These are phyloP conservation scores for Avahi laniger DNA, from an alignment of 2,797 vertebrate species.

Conservation along the genomic window DNA sequence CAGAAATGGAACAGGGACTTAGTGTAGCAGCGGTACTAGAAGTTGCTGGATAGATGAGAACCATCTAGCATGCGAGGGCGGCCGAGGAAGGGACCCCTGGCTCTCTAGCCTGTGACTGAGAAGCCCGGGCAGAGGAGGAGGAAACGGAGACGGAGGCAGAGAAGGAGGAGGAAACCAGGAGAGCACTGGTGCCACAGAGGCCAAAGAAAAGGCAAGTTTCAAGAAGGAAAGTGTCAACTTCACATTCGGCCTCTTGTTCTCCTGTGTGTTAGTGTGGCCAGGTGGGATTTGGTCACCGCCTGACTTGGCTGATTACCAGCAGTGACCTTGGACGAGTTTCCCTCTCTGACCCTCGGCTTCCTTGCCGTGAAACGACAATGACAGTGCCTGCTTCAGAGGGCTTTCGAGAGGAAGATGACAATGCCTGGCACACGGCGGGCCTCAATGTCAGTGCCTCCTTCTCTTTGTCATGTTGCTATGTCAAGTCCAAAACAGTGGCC, in stretches of 20 bases:
- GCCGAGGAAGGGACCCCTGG: neutral
- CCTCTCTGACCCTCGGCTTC: neutral
- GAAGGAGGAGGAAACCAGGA: neutral
- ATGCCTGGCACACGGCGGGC: neutral
- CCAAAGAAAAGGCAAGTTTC: neutral
- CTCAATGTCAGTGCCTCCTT: neutral
- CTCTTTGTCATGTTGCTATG: accelerated
- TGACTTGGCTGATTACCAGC: neutral
- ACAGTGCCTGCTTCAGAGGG: neutral
- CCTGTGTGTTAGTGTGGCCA: accelerated
- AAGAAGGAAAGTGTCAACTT: neutral
- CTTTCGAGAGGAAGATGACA: neutral
- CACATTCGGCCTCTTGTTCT: neutral
- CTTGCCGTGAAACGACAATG: neutral
- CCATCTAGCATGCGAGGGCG: accelerated
- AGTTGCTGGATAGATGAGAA: neutral
- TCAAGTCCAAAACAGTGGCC: neutral
- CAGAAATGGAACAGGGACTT: accelerated
- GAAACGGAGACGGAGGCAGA: neutral
- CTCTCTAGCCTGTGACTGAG: neutral
- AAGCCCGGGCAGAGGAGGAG: neutral
- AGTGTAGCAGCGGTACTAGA: accelerated
- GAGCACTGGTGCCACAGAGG: neutral
- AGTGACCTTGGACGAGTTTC: neutral
- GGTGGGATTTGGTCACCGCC: neutral